Conservation (phyloP, 2,797 vertebrate species). For the Mormyrops attenuatus region DNA sequence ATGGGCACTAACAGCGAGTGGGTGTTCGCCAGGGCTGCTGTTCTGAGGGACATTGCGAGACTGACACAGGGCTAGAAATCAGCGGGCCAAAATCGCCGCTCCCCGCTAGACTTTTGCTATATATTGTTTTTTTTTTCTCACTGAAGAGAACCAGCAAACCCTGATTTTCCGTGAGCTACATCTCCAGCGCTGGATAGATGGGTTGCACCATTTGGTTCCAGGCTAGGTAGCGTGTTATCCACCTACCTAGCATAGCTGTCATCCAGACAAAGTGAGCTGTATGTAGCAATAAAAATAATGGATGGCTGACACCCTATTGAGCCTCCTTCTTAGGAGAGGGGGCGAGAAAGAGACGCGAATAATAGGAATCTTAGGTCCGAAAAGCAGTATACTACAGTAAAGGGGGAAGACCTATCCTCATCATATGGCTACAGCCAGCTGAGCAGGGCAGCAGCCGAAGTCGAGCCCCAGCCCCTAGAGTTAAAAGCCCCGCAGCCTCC, state of each 20-base stretch:
- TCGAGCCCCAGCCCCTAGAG: neutral
- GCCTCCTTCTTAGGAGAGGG: slow-evolving; percentile 23
- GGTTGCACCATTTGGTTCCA: slow-evolving; percentile 7
- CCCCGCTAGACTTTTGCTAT: neutral
- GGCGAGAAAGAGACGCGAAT: slow-evolving; percentile 26
- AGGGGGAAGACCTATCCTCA: neutral
- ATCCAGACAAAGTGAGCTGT: slow-evolving; percentile 7
- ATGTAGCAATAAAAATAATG: slow-evolving; percentile 21
- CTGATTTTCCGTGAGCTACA: neutral
- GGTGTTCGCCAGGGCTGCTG: neutral
- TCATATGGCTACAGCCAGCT: slow-evolving; percentile 4
- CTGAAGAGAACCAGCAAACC: neutral
- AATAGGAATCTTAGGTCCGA: slow-evolving; percentile 6
- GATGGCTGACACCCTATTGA: slow-evolving; percentile 19
- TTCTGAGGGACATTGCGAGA: neutral
- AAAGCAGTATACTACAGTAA: neutral
- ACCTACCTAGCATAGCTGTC: neutral
- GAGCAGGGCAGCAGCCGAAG: neutral
- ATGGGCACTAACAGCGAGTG: neutral
- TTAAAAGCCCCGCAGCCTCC: neutral
- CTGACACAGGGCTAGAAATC: neutral
- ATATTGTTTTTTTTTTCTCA: neutral
- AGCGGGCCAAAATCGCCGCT: neutral
- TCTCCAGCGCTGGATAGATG: slow-evolving; percentile 8
- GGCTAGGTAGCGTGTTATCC: neutral